Evolutionary conservation across 2,888 invertebrate genomes (phyloP), one percentile per base, ranked within the genome.

Genomic region (Odontocolon sp.): DNA sequence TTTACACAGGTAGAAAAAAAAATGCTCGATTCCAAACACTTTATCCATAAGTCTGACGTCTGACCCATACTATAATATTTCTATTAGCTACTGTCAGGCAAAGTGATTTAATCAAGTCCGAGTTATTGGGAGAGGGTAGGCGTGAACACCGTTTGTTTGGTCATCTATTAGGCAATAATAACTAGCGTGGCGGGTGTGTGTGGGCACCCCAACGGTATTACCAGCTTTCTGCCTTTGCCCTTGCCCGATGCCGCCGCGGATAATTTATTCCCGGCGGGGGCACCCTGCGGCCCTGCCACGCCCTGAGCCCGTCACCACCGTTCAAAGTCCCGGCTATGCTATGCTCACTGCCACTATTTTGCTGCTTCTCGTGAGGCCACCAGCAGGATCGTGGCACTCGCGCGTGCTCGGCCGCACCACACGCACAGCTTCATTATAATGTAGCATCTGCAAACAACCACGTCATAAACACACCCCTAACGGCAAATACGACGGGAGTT

Each of bases 151-250:
- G 82, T 85, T 87, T 86, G 87, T 87, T 88, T 84, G 86, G 80
- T 83, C 81, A 83, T 86, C 86, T 86, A 88, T 88, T 88, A 88
- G 86, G 88, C 83, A 88, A 88, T 89, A 88, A 89, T 87, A 87
- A 89, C 84, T 80, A 83, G 42, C 61, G 61, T 45, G 16, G 33
- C 42, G 61, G 69, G 69, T 69, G n/a, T n/a, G n/a, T n/a, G 56
- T 9, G 21, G n/a, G 57, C 63, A 50, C 47, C 63, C 63, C 63
- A 31, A 14, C 28, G 36, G 33, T 33, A 11, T 16, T 4, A 16
- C 11, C 33, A 11, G 23, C 26, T 50, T 42, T n/a, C 23, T 38
- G 56, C 63, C 50, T 63, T 68, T 68, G 76, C 67, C 74, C 45
- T 33, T 42, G 85, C 83, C n/a, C 86, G 85, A 86, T 82, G 75